Percentiles rank a stretch among this genome's conserved stretches.
Conservation (phyloP, 2,888 invertebrate genomes). For the Heliconius ethilla region DNA sequence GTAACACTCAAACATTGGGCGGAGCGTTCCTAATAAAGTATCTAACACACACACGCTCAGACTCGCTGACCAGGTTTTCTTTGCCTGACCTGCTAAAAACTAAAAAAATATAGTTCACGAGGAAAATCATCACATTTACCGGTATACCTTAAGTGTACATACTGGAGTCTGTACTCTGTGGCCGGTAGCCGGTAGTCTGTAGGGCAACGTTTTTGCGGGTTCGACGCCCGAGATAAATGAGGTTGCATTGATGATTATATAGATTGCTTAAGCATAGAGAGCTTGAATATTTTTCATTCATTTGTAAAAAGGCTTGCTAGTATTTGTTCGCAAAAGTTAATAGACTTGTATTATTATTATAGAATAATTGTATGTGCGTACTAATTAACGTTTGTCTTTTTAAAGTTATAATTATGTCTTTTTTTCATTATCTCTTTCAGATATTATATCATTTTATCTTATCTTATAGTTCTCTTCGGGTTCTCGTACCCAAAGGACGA, state of each 20-base stretch:
- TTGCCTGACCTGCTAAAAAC: neutral
- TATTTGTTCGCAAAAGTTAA: too few species aligned
- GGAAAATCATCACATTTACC: neutral
- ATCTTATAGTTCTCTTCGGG: too few species aligned
- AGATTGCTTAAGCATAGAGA: constrained; percentile 33
- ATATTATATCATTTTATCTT: too few species aligned
- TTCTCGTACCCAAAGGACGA: too few species aligned
- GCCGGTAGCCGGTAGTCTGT: constrained; percentile 29
- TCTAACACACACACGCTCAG: neutral
- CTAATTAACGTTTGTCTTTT: too few species aligned
- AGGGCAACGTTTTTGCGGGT: constrained; percentile 47
- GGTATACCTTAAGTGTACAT: neutral
- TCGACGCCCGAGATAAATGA: constrained; percentile 46
- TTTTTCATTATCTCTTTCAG: too few species aligned
- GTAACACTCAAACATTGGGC: neutral
- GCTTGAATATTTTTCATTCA: neutral
- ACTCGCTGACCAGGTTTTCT: neutral
- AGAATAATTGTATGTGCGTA: too few species aligned
- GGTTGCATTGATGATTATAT: constrained; percentile 40
- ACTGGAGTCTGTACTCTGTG: constrained; percentile 5
- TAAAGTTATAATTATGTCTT: too few species aligned
- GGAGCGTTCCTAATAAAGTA: neutral
- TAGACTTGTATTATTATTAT: too few species aligned
- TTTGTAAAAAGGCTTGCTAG: neutral
- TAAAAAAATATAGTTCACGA: neutral